Base-by-base conservation (phyloP, 2,113 vertebrate species). In the Epinephelus fuscoguttatus region DNA sequence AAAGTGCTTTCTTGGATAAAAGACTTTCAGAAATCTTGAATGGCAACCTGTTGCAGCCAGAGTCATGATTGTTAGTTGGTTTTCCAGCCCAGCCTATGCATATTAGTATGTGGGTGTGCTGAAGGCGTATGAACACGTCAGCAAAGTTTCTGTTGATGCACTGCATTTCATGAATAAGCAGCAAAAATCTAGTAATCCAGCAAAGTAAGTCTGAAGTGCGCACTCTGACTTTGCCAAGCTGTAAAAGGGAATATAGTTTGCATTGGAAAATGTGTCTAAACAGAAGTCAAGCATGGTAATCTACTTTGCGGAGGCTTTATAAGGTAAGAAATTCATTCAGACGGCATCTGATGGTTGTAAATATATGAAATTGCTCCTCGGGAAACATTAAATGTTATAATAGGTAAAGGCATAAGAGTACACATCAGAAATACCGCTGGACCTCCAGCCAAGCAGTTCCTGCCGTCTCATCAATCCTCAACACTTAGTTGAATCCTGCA, bases 391-490 rank as follows among this genome's bases (percentile, higher is more conserved):
- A 66, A 69, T 47, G 27, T 30, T 30, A 30, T 30, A 30, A 3
- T 55, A 40, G 56, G 81, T 56, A 75, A 57, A 27, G 4, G 27
- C 21, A 55, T 2, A 53, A 53, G 52, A 84, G n/a, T 86, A 77
- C 50, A 25, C 56, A 70, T 78, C 66, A 68, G 15, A 55, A 78
- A 86, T 49, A 30, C 40, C 25, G n/a, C 61, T 71, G 60, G 40
- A 45, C 14, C 17, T 42, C 55, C 53, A 72, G 73, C 55, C 67
- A 70, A 73, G 50, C 45, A 18, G 55, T 59, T 69, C 50, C 9
- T 11, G 70, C 60, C 0, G 15, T 63, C 78, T 52, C 27, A 56
- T 92, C 84, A 85, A 86, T 86, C 62, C 27, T 49, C 53, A n/a
- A 57, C 19, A 30, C 59, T 64, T 30, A 6, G 40, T 47, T 75